Evolutionary conservation across 1,140 invertebrate species (phyloP), one percentile per base, ranked within the genome.

Genomic region (Hylaeus volcanicus): DNA sequence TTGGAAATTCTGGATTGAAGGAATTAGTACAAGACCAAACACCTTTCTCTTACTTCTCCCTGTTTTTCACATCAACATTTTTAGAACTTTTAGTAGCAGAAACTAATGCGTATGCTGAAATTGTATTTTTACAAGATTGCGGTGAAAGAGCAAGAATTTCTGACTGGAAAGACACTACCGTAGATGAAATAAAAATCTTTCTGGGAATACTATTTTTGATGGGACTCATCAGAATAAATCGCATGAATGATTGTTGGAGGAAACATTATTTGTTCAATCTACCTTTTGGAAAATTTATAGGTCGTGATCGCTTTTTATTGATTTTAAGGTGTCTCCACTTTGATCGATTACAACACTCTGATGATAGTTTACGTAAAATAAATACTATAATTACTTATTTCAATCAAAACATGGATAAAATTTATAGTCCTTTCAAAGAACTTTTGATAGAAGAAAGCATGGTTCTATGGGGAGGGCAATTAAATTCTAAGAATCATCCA

Each of bases 131-230:
- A n/a, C 14, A 58, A 58, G 55, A 58, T 58, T 58, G 55, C 6
- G 55, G 55, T n/a, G 55, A 58, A 58, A 58, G 55, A n/a, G 55
- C 55, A n/a, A 15, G 55, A 58, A 58, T 58, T 58, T 58, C 55
- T 58, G 55, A 58, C 14, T 58, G 55, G 55, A 58, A 58, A 58
- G 55, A 58, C 55, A 58, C 55, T 15, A 58, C 55, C 6, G 55
- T 58, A n/a, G 55, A 58, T 58, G 55, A 58, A n/a, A 58, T 58
- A n/a, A 58, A 58, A 58, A 58, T 58, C 14, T 58, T 58, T n/a
- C 55, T 58, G 14, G 55, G 55, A 58, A 58, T 58, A 58, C 55
- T 58, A 58, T 58, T 58, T 58, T 58, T 58, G n/a, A 58, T 58
- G 55, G 55, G 55, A n/a, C 55, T 58, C 14, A n/a, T 58, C 55